Evolutionary conservation across 2,113 vertebrate species (phyloP), one percentile per base, ranked within the genome.

Genomic region (Pipa parva): DNA sequence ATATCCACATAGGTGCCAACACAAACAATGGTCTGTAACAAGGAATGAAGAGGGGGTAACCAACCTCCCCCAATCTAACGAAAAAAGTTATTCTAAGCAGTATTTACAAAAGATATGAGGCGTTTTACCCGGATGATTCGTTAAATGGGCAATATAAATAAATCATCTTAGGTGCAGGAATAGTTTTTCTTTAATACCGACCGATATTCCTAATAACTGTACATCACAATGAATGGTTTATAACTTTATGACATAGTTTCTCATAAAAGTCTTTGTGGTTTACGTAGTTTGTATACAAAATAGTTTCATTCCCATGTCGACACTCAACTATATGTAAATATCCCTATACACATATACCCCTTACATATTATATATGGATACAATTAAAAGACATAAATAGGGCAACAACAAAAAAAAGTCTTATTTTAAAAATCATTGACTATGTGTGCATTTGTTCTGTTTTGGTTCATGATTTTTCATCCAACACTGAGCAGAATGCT

Each of bases 401-500:
- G n/a, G 27, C 63, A 26, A 59, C 56, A 63, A 18, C n/a, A 18
- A 68, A 51, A 52, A 39, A 68, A 51, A 17, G 66, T 70, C 57
- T 70, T 58, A 37, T 42, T n/a, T 60, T 4, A 18, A 24, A 50
- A 59, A 39, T 52, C 57, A 45, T 69, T 60, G 45, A 7, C 42
- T 42, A 52, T 59, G 20, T 20, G n/a, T 28, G 24, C 57, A 45
- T 46, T 26, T 68, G 72, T 82, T 77, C 79, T 72, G 62, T 71
- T 71, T 74, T 80, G 80, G 72, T 77, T 77, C 75, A 37, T 71
- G 63, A 78, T 78, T 70, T 71, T 79, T 73, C 52, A 72, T 73
- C 75, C 57, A 70, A 69, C 77, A 74, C 71, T 59, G 39, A 45
- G 55, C 37, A 78, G 71, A 48, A 51, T 39, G 63, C 75, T 63